These are phyloP conservation scores for Epinephelus lanceolatus DNA, from an alignment of 2,113 vertebrate species.

Conservation along the genomic window DNA sequence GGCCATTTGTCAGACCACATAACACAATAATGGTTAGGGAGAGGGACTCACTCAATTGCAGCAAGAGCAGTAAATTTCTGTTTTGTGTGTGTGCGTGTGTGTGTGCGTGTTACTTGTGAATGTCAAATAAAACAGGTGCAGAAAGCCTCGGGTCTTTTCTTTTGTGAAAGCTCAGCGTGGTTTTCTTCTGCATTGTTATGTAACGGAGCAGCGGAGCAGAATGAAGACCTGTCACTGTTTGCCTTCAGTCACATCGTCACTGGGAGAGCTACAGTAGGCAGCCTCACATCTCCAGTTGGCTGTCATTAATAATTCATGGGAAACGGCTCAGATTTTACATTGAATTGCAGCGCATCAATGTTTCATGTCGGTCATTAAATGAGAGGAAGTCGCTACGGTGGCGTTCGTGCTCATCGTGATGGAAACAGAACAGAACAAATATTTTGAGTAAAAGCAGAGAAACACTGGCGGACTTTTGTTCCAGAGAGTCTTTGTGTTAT, in stretches of 20 bases:
- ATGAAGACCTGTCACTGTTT: constrained; percentile 42
- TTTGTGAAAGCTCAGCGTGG: constrained; percentile 36
- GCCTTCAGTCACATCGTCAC: constrained; percentile 43
- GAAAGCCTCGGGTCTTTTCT: constrained; percentile 36
- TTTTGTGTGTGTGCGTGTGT: constrained; percentile 15
- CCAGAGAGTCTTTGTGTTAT: not conserved
- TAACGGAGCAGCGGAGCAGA: constrained; percentile 19
- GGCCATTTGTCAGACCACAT: constrained; percentile 63
- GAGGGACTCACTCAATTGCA: constrained; percentile 32
- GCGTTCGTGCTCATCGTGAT: not conserved
- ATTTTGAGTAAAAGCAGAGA: constrained; percentile 21
- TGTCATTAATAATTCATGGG: constrained; percentile 56
- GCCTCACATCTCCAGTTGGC: constrained; percentile 16
- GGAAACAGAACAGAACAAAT: constrained; percentile 9
- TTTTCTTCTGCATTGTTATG: constrained; percentile 49
- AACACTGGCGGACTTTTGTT: not conserved
- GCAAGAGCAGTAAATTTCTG: constrained; percentile 51
- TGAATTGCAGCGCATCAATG: constrained; percentile 33
- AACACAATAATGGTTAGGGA: constrained; percentile 53
- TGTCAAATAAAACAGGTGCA: constrained; percentile 74
- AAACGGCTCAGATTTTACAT: constrained; percentile 47
- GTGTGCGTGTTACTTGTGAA: constrained; percentile 55
- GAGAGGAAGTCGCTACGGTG: constrained; percentile 1
- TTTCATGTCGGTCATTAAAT: constrained; percentile 36
- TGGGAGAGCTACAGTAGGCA: constrained; percentile 24